phyloP scores from a whole-genome alignment of 1,140 invertebrate species.

The Neuroterus valhalla region DNA sequence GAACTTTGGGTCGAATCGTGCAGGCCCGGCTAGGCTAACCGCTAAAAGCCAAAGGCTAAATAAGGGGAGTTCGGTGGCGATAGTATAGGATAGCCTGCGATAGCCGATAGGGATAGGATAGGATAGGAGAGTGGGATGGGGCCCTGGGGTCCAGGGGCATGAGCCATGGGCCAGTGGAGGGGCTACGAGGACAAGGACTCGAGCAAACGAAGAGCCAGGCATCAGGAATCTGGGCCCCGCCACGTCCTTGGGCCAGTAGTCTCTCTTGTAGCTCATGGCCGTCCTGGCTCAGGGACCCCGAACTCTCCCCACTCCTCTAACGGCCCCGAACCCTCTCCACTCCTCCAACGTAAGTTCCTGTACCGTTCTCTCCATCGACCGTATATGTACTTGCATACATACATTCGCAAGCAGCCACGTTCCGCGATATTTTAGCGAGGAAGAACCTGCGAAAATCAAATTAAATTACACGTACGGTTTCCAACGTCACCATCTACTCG shows the following conservation, averaged over 20 bases:
- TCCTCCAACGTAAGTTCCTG: too few species aligned
- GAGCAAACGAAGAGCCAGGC: constrained; percentile 6
- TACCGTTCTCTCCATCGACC: too few species aligned
- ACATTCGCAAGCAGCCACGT: too few species aligned
- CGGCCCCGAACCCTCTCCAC: constrained; percentile 38
- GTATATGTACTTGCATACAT: background rate
- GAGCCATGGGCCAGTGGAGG: constrained; percentile 24
- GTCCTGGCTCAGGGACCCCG: constrained; percentile 55
- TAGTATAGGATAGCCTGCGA: too few species aligned
- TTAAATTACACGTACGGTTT: too few species aligned
- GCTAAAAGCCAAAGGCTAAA: constrained; percentile 58
- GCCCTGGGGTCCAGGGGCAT: constrained; percentile 24
- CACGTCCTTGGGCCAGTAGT: constrained; percentile 70
- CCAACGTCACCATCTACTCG: background rate
- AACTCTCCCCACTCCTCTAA: constrained; percentile 15
- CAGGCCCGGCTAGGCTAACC: constrained; percentile 39
- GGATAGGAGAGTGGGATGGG: constrained; percentile 37
- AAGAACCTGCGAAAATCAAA: too few species aligned
- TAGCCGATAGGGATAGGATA: too few species aligned
- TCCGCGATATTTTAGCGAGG: too few species aligned
- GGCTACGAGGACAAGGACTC: background rate
- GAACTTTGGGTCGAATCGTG: constrained; percentile 51
- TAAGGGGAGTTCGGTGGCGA: constrained; percentile 44
- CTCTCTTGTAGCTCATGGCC: constrained; percentile 61
- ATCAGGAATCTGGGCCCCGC: constrained; percentile 65